Conservation (phyloP, 2,797 vertebrate genomes). For the Acestrorhynchus altus region DNA sequence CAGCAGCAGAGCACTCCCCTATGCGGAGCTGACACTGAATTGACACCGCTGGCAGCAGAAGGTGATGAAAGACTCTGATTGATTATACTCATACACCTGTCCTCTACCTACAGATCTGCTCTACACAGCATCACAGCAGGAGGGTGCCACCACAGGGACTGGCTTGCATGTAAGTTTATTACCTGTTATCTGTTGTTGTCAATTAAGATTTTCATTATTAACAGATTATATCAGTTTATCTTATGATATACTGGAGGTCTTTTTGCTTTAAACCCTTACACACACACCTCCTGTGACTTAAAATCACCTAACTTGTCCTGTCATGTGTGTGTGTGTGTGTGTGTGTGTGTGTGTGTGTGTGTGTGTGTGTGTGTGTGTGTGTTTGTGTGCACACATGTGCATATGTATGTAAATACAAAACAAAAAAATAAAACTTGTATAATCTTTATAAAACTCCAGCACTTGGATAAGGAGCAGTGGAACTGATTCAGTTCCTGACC, state of each 20-base stretch:
- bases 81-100: slow-evolving; percentile 62
- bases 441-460: too few species aligned
- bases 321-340: too few species aligned
- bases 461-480: too few species aligned
- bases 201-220: background rate
- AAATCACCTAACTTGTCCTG: too few species aligned
- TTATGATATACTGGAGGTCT: background rate
- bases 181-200: background rate
- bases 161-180: slow-evolving; percentile 2
- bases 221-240: slow-evolving; percentile 4
- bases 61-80: slow-evolving; percentile 66
- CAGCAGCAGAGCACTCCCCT: slow-evolving; percentile 25
- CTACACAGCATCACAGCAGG: slow-evolving; percentile 16
- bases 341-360: too few species aligned
- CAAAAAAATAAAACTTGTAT: too few species aligned
- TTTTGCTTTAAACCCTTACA: background rate
- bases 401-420: too few species aligned
- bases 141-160: background rate
- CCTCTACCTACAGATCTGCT: slow-evolving; percentile 24
- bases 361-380: too few species aligned
- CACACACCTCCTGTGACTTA: background rate
- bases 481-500: too few species aligned
- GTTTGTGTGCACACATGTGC: too few species aligned
- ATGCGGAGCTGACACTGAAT: slow-evolving; percentile 9
- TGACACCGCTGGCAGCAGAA: slow-evolving; percentile 16